Percentiles rank a stretch among this genome's conserved stretches.
Conservation (phyloP, 2,888 invertebrate species). For the Morpho achilles region DNA sequence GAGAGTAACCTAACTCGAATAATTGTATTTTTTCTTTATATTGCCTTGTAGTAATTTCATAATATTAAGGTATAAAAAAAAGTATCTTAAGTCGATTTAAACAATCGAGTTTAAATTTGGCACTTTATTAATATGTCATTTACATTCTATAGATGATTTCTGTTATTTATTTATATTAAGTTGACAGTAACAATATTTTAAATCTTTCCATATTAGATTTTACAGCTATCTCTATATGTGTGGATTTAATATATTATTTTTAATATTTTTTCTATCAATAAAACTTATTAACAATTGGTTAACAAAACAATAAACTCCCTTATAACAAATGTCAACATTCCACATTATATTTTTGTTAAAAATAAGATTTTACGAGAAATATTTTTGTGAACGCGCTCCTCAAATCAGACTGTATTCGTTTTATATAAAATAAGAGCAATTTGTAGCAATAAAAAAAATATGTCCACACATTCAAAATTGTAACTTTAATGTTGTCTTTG, state of each 20-base stretch:
- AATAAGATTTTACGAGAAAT: slow-evolving; percentile 36
- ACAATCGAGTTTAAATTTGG: no score
- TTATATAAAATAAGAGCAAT: slow-evolving; percentile 5
- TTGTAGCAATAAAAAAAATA: slow-evolving; percentile 1
- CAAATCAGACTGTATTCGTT: slow-evolving; percentile 17
- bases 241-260: background rate
- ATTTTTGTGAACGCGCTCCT: slow-evolving; percentile 26
- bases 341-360: slow-evolving; percentile 54
- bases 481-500: slow-evolving; percentile 13
- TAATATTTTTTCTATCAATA: background rate
- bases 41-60: no score
- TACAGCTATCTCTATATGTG: no score
- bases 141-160: no score
- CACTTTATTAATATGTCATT: no score
- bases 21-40: no score
- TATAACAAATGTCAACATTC: slow-evolving; percentile 53
- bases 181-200: no score
- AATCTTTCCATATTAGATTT: no score
- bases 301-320: slow-evolving; percentile 15
- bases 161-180: no score
- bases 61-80: no score
- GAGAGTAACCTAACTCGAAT: no score
- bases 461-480: slow-evolving; percentile 11
- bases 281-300: slow-evolving; percentile 21
- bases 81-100: no score